These are phyloP conservation scores for Macrostomum lignano DNA, from an alignment of 1,140 invertebrate species.

Conservation along the genomic window DNA sequence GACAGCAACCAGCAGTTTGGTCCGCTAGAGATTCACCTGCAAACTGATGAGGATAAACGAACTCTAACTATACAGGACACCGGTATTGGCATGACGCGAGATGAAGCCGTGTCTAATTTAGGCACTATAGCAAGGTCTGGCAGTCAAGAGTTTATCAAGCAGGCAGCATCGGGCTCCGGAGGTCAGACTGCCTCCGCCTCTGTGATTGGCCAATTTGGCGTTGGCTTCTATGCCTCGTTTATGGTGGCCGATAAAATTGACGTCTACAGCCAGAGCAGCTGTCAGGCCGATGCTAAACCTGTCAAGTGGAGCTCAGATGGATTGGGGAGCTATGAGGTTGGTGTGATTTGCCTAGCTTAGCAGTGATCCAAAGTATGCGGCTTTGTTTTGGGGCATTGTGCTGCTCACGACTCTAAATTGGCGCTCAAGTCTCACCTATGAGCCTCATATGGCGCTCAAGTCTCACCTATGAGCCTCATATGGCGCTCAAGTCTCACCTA, in stretches of 20 bases:
- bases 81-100: conserved; percentile 69
- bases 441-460: too few relatives aligned
- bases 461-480: too few relatives aligned
- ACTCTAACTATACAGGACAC: conserved; percentile 64
- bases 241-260: conserved; percentile 82
- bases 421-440: too few relatives aligned
- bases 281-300: conserved; percentile 29
- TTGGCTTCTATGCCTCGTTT: conserved; percentile 84
- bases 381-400: too few relatives aligned
- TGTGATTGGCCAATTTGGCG: conserved; percentile 94
- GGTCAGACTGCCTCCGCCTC: too few relatives aligned
- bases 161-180: too few relatives aligned
- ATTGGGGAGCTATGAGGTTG: too few relatives aligned
- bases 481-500: too few relatives aligned
- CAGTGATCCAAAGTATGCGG: too few relatives aligned
- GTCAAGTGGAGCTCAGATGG: too few relatives aligned
- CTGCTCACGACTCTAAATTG: too few relatives aligned
- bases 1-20: conserved; percentile 14
- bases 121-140: conserved; percentile 80
- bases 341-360: too few relatives aligned
- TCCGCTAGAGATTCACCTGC: conserved; percentile 53
- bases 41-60: conserved; percentile 53
- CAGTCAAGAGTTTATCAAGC: conserved; percentile 38
- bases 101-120: conserved; percentile 60
- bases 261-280: conserved; percentile 43